A percentile compares a stretch with the other conserved stretches of the same genome.
These are phyloP conservation scores for Hydropsyche betteni DNA, from an alignment of 2,888 invertebrate genomes.

Conservation along the genomic window DNA sequence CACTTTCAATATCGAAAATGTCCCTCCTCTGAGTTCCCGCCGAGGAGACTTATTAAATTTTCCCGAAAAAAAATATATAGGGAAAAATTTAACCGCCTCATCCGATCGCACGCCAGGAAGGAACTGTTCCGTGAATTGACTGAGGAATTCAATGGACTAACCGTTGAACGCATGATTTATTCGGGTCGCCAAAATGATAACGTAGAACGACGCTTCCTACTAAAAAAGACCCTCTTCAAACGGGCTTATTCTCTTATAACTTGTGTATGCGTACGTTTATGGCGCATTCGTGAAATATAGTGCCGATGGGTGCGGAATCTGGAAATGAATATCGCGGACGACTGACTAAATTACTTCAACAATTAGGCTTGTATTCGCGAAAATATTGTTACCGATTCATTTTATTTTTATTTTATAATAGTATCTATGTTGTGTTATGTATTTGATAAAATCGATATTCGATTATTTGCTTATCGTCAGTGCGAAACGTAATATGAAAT, in stretches of 20 bases:
- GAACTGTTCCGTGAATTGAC: slow-evolving; percentile 26
- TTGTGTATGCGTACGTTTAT: too few species aligned
- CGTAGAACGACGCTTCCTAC: slow-evolving; percentile 37
- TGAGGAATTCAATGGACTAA: slow-evolving; percentile 24
- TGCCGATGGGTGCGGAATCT: too few species aligned
- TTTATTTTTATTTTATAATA: too few species aligned
- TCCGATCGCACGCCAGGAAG: slow-evolving; percentile 16
- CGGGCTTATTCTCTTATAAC: slow-evolving; percentile 9
- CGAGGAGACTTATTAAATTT: slow-evolving; percentile 26
- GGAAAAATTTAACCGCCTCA: slow-evolving; percentile 15
- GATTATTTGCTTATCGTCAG: too few species aligned
- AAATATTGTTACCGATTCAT: too few species aligned
- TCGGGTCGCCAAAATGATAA: slow-evolving; percentile 46
- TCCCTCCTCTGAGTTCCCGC: background rate
- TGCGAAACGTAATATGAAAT: too few species aligned
- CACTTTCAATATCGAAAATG: slow-evolving; percentile 49
- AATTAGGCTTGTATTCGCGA: too few species aligned
- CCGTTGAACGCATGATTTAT: slow-evolving; percentile 44
- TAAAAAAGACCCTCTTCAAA: slow-evolving; percentile 18
- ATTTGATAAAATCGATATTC: too few species aligned
- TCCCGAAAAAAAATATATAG: slow-evolving; percentile 3
- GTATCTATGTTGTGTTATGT: too few species aligned
- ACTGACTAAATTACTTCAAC: too few species aligned
- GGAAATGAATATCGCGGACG: too few species aligned
- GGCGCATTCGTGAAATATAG: too few species aligned